Conservation (phyloP, 1,140 invertebrate species). For the Orussus abietinus region DNA sequence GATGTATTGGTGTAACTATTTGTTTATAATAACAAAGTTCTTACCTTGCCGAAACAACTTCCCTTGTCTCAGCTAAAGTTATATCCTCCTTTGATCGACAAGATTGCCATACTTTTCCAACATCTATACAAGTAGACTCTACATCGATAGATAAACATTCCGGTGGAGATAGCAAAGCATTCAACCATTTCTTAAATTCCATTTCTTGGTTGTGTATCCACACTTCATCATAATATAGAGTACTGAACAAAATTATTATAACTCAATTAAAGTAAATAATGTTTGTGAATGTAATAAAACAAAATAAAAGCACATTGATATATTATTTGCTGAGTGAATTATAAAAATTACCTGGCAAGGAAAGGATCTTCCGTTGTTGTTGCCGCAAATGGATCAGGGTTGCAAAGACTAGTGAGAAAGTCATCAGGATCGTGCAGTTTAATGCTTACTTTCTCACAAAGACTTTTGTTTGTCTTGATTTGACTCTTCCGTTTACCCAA, state of each 20-base stretch:
- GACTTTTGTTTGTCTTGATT: conserved; percentile 6
- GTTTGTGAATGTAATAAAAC: conserved; percentile 1
- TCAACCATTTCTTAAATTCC: conserved; percentile 84
- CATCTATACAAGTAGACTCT: conserved; percentile 64
- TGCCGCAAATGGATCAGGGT: conserved; percentile 59
- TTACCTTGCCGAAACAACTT: conserved; percentile 58
- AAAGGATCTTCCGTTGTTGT: conserved; percentile 67
- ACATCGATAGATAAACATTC: conserved; percentile 56
- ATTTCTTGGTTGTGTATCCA: conserved; percentile 76
- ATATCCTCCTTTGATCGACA: conserved; percentile 60
- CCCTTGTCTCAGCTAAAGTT: conserved; percentile 63
- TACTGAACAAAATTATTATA: conserved; percentile 32
- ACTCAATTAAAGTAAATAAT: neutral
- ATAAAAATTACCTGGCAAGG: conserved; percentile 27
- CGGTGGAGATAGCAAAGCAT: conserved; percentile 79
- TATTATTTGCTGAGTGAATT: neutral
- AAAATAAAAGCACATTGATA: neutral
- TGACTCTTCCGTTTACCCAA: conserved; percentile 19
- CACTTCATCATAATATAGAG: conserved; percentile 72
- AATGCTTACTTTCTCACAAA: conserved; percentile 19
- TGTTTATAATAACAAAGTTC: neutral
- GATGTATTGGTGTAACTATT: neutral
- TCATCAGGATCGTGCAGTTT: conserved; percentile 35
- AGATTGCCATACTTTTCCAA: conserved; percentile 72
- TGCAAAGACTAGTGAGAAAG: conserved; percentile 37